A percentile compares a stretch with the other conserved stretches of the same genome.
Evolutionary conservation across 2,797 vertebrate species (phyloP).

Genomic region (Hippocampus kuda): DNA sequence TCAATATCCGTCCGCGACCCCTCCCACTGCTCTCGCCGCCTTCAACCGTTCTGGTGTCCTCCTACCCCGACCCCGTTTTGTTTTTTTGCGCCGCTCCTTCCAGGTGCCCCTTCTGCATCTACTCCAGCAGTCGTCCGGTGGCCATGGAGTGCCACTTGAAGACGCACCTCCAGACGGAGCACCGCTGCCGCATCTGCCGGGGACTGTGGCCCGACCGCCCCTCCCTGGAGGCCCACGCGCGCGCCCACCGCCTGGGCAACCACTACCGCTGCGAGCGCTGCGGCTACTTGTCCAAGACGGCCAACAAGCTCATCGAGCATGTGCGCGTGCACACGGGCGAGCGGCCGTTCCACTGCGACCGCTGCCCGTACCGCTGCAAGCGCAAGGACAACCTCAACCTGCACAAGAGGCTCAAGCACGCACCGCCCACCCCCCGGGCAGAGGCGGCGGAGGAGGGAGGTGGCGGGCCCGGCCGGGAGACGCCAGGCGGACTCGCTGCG

Average conservation of each 20-base stretch:
- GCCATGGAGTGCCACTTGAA: slow-evolving; percentile 99
- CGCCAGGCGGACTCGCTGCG: slow-evolving; percentile 76
- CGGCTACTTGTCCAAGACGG: slow-evolving; percentile 99
- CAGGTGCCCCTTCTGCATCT: slow-evolving; percentile 99
- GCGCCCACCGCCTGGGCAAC: slow-evolving; percentile 96
- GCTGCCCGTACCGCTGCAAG: slow-evolving; percentile 99
- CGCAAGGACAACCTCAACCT: slow-evolving; percentile 99
- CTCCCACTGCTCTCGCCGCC: slow-evolving; percentile 21
- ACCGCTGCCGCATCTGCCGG: slow-evolving; percentile 99
- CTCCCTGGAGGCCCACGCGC: slow-evolving; percentile 95
- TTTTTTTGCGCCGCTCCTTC: slow-evolving; percentile 18
- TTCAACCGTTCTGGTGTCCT: slow-evolving; percentile 45
- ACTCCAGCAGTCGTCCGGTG: slow-evolving; percentile 95
- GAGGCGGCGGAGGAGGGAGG: slow-evolving; percentile 36
- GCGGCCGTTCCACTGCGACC: slow-evolving; percentile 99
- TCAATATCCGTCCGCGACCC: slow-evolving; percentile 31
- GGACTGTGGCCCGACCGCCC: slow-evolving; percentile 91
- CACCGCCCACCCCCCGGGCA: slow-evolving; percentile 65
- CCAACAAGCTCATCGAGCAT: slow-evolving; percentile 99
- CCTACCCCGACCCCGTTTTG: not conserved
- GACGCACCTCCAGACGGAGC: slow-evolving; percentile 98
- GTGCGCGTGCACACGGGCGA: slow-evolving; percentile 99
- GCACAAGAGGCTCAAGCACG: slow-evolving; percentile 99
- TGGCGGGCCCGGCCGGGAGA: slow-evolving; percentile 49
- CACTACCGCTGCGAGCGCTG: slow-evolving; percentile 99